phyloP scores from a whole-genome alignment of 1,140 invertebrate species.

The Cyphomyrmex costatus region DNA sequence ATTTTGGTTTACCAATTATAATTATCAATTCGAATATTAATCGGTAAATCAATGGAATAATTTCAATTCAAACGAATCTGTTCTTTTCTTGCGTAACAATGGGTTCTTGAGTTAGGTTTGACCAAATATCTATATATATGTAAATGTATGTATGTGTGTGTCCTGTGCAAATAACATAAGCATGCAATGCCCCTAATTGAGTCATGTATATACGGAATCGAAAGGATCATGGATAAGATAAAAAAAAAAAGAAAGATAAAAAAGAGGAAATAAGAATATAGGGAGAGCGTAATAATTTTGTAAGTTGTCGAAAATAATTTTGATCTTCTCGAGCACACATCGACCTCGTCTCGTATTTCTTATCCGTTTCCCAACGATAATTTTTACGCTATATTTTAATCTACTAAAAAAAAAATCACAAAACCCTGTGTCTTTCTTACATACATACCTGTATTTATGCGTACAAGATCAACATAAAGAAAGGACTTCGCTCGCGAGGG shows the following conservation, averaged over 20 bases:
- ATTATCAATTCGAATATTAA: constrained; percentile 8
- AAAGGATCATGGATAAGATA: constrained; percentile 10
- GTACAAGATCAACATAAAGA: background rate
- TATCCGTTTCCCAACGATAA: constrained; percentile 7
- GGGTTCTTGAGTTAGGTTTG: background rate
- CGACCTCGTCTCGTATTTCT: constrained; percentile 20
- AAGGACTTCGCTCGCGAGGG: background rate
- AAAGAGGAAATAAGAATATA: constrained; percentile 34
- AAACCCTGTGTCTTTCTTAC: constrained; percentile 34
- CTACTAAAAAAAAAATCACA: constrained; percentile 12
- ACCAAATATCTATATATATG: background rate
- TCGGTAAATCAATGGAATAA: background rate
- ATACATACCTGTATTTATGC: constrained; percentile 3
- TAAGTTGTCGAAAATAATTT: constrained; percentile 17
- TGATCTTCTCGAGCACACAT: constrained; percentile 1
- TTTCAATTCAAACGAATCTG: background rate
- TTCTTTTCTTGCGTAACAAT: background rate
- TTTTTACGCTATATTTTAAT: constrained; percentile 24
- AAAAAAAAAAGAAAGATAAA: background rate
- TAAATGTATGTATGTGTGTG: background rate
- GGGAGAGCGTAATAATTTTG: constrained; percentile 12
- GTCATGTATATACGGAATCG: background rate
- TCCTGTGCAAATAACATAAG: background rate
- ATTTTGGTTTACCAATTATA: background rate
- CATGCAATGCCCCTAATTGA: background rate